Evolutionary conservation across 2,888 invertebrate species (phyloP).

Genomic region (Cerceris ruficornis): DNA sequence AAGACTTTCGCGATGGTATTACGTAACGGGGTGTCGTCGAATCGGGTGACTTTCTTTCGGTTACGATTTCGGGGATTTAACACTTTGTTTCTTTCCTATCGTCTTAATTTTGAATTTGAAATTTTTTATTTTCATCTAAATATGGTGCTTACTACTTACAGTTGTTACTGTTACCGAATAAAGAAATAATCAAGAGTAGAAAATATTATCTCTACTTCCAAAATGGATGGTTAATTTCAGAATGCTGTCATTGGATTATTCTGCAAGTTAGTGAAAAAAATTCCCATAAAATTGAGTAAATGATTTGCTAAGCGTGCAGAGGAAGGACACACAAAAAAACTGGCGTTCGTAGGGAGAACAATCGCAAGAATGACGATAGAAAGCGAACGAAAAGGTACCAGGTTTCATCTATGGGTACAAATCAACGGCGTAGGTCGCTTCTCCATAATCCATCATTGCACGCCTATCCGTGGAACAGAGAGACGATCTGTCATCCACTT

Average conservation of each 20-base stretch:
- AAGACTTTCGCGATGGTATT: too few species aligned
- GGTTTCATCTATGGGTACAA: slow-evolving; percentile 49
- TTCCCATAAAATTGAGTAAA: slow-evolving; percentile 74
- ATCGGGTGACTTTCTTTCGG: too few species aligned
- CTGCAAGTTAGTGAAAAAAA: slow-evolving; percentile 20
- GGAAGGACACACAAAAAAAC: slow-evolving; percentile 58
- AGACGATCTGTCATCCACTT: slow-evolving; percentile 79
- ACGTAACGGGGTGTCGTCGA: too few species aligned
- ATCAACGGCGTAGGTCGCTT: slow-evolving; percentile 67
- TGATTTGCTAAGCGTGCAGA: slow-evolving; percentile 65
- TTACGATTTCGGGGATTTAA: too few species aligned
- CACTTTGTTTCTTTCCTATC: too few species aligned
- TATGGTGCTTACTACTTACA: too few species aligned
- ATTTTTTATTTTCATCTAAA: too few species aligned
- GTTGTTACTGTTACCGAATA: too few species aligned
- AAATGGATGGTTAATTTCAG: neutral
- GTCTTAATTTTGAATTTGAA: too few species aligned
- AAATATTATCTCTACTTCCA: neutral
- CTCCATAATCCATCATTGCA: slow-evolving; percentile 79
- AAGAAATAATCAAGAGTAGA: too few species aligned
- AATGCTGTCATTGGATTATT: neutral
- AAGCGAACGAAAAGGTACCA: slow-evolving; percentile 57
- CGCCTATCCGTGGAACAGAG: slow-evolving; percentile 74
- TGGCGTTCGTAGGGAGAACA: slow-evolving; percentile 56
- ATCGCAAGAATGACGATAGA: slow-evolving; percentile 54